Evolutionary conservation across 2,113 vertebrate species (phyloP).

Genomic region (Notarius quadriscutis): DNA sequence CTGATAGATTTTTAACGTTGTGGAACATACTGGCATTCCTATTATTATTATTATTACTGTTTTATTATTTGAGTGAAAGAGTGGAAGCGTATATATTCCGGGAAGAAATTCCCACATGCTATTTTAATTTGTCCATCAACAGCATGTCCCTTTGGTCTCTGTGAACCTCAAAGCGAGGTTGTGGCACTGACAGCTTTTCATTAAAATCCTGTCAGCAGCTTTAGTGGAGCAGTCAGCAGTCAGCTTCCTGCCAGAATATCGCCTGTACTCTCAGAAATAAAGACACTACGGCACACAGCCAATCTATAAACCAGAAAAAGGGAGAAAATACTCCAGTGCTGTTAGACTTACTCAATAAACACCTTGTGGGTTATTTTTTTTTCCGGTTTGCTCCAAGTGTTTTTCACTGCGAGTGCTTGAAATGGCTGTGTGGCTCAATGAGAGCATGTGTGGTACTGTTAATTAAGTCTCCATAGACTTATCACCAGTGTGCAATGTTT

Average conservation of each 20-base stretch:
- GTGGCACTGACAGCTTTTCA: constrained; percentile 68
- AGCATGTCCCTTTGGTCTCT: constrained; percentile 49
- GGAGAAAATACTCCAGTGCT: not conserved
- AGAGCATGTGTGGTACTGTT: constrained; percentile 55
- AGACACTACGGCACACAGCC: not conserved
- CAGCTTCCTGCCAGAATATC: constrained; percentile 60
- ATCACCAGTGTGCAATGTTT: constrained; percentile 60
- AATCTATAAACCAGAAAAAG: constrained; percentile 1
- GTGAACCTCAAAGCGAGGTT: constrained; percentile 64
- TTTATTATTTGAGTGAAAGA: not conserved
- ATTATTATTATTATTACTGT: not conserved
- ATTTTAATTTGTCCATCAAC: constrained; percentile 58
- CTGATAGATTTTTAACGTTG: not conserved
- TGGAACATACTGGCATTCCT: not conserved
- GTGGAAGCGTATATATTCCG: not conserved
- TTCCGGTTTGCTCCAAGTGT: constrained; percentile 11
- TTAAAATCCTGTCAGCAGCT: constrained; percentile 70
- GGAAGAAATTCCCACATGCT: constrained; percentile 21
- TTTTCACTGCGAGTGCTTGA: constrained; percentile 36
- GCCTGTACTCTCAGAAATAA: constrained; percentile 49
- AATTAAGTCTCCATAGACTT: constrained; percentile 73
- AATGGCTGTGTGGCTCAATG: constrained; percentile 24
- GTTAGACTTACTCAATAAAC: not conserved
- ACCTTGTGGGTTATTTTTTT: constrained; percentile 19
- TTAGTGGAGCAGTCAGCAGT: constrained; percentile 68